Percentiles rank a stretch among this genome's conserved stretches.
Evolutionary conservation across 2,797 vertebrate genomes (phyloP).

Genomic region (Hippoglossus hippoglossus): DNA sequence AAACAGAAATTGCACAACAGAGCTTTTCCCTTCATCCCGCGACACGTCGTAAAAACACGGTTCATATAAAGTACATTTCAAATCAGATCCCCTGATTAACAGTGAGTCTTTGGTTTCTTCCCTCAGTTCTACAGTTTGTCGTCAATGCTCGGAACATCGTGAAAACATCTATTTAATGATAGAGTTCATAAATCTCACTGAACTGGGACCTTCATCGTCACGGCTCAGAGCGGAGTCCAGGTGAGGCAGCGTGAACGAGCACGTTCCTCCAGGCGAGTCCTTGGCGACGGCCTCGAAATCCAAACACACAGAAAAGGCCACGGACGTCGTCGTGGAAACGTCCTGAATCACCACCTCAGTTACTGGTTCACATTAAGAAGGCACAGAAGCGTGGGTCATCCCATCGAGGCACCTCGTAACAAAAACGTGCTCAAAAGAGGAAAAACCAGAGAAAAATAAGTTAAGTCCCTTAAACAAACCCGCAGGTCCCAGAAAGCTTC

Average conservation of each 20-base stretch:
- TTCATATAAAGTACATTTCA: not conserved
- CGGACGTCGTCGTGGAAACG: too few relatives aligned
- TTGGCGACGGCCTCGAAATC: too few relatives aligned
- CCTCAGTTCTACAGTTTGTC: not conserved
- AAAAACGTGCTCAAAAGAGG: not conserved
- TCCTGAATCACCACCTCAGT: not conserved
- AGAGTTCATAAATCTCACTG: not conserved
- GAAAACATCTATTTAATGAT: too few relatives aligned
- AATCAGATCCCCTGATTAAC: not conserved
- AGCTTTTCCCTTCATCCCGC: not conserved
- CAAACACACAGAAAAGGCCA: not conserved
- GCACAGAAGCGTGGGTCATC: not conserved
- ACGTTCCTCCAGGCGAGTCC: too few relatives aligned
- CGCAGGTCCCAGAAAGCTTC: not conserved
- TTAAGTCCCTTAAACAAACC: not conserved
- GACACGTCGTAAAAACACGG: not conserved
- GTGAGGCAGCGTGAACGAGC: too few relatives aligned
- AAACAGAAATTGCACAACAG: slow-evolving; percentile 39
- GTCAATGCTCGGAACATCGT: not conserved
- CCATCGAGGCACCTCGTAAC: too few relatives aligned
- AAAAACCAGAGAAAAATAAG: not conserved
- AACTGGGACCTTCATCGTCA: not conserved
- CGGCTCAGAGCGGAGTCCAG: too few relatives aligned
- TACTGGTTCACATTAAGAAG: not conserved
- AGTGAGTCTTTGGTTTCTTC: not conserved